Evolutionary conservation across 2,888 invertebrate genomes (phyloP).

Genomic region (Catocala fraxini): DNA sequence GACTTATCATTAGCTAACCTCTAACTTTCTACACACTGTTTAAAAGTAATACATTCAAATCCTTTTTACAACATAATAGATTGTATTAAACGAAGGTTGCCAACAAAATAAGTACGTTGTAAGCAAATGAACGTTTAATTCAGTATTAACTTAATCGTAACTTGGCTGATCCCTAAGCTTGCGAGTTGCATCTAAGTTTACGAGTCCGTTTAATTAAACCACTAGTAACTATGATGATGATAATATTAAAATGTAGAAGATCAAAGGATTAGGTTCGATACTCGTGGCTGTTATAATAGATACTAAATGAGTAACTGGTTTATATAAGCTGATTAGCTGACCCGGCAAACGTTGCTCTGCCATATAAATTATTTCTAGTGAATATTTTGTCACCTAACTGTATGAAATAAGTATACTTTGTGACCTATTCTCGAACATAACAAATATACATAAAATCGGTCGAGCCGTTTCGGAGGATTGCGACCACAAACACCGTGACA

Average conservation of each 20-base stretch:
- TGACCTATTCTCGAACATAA: too few relatives aligned
- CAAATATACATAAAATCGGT: too few relatives aligned
- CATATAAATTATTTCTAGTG: too few relatives aligned
- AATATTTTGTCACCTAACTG: too few relatives aligned
- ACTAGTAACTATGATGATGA: constrained; percentile 1
- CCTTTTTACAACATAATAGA: too few relatives aligned
- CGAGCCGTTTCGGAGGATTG: too few relatives aligned
- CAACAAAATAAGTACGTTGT: constrained; percentile 3
- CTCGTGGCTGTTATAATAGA: not conserved
- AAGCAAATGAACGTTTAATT: constrained; percentile 14
- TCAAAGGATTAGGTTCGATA: not conserved
- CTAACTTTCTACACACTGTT: too few relatives aligned
- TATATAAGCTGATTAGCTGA: too few relatives aligned
- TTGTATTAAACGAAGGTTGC: not conserved
- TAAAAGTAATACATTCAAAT: not conserved
- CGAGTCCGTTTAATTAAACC: constrained; percentile 39
- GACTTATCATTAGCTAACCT: too few relatives aligned
- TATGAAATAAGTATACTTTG: too few relatives aligned
- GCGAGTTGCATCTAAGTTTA: constrained; percentile 38
- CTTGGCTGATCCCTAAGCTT: constrained; percentile 19
- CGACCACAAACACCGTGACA: too few relatives aligned
- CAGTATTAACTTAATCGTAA: constrained; percentile 16
- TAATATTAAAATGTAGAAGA: constrained; percentile 10
- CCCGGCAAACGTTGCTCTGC: too few relatives aligned
- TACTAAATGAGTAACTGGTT: not conserved